Evolutionary conservation across 2,113 vertebrate genomes (phyloP).

Genomic region (Podocnemis expansa): DNA sequence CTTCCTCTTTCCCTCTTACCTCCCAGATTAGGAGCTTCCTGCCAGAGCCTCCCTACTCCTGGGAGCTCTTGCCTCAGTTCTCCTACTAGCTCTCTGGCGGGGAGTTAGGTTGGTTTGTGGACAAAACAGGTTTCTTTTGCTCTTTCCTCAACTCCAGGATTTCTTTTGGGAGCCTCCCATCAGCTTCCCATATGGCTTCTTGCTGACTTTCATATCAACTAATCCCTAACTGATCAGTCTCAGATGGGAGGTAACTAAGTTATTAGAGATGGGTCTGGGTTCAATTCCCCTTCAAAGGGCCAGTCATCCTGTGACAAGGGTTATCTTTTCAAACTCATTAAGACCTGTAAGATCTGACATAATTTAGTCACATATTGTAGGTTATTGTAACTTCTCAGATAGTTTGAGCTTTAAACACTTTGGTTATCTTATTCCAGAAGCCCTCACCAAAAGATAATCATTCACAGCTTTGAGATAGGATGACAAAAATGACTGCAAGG

Average conservation of each 20-base stretch:
- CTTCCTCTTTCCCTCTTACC: background rate
- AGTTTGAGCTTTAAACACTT: background rate
- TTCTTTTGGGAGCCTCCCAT: background rate
- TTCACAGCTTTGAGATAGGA: background rate
- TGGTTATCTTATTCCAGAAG: background rate
- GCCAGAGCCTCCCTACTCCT: background rate
- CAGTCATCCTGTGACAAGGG: background rate
- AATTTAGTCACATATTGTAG: background rate
- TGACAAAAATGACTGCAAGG: background rate
- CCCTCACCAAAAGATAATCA: background rate
- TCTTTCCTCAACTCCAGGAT: too few species aligned
- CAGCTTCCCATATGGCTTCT: background rate
- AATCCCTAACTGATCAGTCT: background rate
- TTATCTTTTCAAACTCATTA: background rate
- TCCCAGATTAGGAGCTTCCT: background rate
- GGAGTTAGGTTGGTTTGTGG: background rate
- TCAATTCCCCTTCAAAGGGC: background rate
- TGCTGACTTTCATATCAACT: background rate
- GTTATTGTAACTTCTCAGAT: background rate
- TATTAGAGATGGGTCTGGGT: background rate
- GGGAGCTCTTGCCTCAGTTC: background rate
- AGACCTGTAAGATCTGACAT: background rate
- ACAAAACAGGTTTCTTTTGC: background rate
- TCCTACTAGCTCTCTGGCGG: background rate
- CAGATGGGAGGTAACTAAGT: background rate